phyloP scores from a whole-genome alignment of 2,113 vertebrate species.

The Pyxicephalus adspersus region DNA sequence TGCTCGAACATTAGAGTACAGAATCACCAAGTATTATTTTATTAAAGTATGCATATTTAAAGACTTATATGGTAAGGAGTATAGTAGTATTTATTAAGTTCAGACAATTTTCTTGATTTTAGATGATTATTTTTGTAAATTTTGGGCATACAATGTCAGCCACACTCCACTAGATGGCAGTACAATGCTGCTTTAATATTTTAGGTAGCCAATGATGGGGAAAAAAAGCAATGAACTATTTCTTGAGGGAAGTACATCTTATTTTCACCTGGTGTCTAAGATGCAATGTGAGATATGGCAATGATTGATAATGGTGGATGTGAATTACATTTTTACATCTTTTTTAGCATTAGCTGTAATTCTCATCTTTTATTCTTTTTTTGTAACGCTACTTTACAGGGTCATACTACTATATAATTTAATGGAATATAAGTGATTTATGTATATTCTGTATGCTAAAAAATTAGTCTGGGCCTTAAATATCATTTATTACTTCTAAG shows the following conservation, averaged over 20 bases:
- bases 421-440: not conserved
- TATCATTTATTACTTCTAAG: not conserved
- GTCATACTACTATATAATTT: not conserved
- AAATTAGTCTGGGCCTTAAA: not conserved
- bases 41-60: no score
- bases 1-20: no score
- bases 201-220: conserved; percentile 60
- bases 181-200: conserved; percentile 52
- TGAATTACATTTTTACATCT: conserved; percentile 62
- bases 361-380: conserved; percentile 1
- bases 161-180: conserved; percentile 62
- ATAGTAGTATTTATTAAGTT: no score
- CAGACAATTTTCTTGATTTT: no score
- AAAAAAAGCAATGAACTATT: conserved; percentile 63
- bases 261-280: conserved; percentile 66
- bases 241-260: conserved; percentile 69
- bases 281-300: conserved; percentile 62
- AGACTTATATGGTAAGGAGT: no score
- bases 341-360: conserved; percentile 59
- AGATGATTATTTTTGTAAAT: no score
- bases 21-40: no score
- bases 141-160: not conserved
- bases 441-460: not conserved
- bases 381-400: conserved; percentile 31
- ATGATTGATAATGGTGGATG: conserved; percentile 66